These are phyloP conservation scores for Eueides isabella DNA, from an alignment of 1,140 invertebrate genomes.

Conservation along the genomic window DNA sequence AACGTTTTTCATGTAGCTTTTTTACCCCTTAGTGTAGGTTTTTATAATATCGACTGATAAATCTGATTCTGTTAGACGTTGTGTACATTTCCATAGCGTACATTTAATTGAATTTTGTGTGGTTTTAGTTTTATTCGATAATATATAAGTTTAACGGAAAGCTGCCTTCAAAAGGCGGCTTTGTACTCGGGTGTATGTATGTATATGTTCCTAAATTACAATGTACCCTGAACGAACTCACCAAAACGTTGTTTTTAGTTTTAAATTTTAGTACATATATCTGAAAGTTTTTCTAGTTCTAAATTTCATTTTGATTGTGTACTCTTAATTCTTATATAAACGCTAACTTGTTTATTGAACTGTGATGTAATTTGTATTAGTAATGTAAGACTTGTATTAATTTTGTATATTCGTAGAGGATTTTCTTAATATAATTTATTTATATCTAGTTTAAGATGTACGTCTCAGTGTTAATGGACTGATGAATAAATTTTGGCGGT, in stretches of 20 bases:
- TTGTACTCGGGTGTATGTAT: constrained; percentile 58
- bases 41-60: constrained; percentile 66
- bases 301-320: constrained; percentile 68
- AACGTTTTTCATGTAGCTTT: constrained; percentile 71
- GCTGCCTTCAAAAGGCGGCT: constrained; percentile 64
- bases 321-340: constrained; percentile 62
- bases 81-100: constrained; percentile 61
- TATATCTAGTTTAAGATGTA: constrained; percentile 70
- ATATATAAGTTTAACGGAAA: constrained; percentile 39
- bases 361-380: constrained; percentile 82
- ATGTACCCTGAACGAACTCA: constrained; percentile 66
- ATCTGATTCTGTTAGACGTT: constrained; percentile 38
- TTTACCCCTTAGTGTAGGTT: constrained; percentile 70
- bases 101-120: constrained; percentile 25
- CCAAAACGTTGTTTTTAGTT: constrained; percentile 76
- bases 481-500: constrained; percentile 58
- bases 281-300: constrained; percentile 57
- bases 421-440: constrained; percentile 80
- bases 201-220: constrained; percentile 76
- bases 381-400: constrained; percentile 79
- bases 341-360: constrained; percentile 80
- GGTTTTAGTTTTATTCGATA: constrained; percentile 50
- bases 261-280: constrained; percentile 51
- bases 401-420: constrained; percentile 81
- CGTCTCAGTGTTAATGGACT: constrained; percentile 52